phyloP scores from a whole-genome alignment of 1,140 invertebrate genomes.

The Drosophila varians region DNA sequence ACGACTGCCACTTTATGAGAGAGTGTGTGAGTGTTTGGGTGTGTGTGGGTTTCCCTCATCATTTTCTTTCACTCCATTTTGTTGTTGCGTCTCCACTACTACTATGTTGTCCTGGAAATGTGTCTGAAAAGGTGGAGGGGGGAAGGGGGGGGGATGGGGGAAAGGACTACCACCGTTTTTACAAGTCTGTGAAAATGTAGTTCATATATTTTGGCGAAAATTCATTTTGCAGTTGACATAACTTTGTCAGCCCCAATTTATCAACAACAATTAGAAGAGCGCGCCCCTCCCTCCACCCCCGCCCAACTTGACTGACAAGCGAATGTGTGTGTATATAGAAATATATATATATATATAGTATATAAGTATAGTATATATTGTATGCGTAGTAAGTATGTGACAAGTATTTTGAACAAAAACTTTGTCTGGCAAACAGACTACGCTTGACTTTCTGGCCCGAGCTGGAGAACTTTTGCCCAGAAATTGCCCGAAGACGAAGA shows the following conservation, averaged over 20 bases:
- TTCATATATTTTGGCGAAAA: constrained; percentile 81
- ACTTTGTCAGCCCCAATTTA: constrained; percentile 80
- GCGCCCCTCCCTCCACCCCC: too few species aligned
- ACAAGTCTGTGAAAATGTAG: constrained; percentile 79
- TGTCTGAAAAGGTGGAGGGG: constrained; percentile 10
- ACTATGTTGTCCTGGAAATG: constrained; percentile 37
- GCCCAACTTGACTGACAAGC: constrained; percentile 30
- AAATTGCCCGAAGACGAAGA: neutral
- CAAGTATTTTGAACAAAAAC: constrained; percentile 78
- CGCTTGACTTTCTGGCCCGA: constrained; percentile 53
- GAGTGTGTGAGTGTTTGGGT: constrained; percentile 8
- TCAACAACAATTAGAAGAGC: constrained; percentile 81
- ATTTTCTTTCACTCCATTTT: constrained; percentile 40
- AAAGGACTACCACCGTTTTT: constrained; percentile 70
- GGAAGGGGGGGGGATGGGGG: too few species aligned
- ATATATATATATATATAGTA: constrained; percentile 16
- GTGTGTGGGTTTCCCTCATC: constrained; percentile 40
- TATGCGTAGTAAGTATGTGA: constrained; percentile 73
- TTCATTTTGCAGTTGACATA: constrained; percentile 82
- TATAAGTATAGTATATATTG: constrained; percentile 18
- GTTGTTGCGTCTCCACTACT: constrained; percentile 55
- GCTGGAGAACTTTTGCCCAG: constrained; percentile 24
- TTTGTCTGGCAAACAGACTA: constrained; percentile 62
- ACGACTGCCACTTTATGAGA: constrained; percentile 21
- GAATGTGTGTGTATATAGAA: neutral